Evolutionary conservation across 2,888 invertebrate genomes (phyloP).

Genomic region (Acronicta alni): DNA sequence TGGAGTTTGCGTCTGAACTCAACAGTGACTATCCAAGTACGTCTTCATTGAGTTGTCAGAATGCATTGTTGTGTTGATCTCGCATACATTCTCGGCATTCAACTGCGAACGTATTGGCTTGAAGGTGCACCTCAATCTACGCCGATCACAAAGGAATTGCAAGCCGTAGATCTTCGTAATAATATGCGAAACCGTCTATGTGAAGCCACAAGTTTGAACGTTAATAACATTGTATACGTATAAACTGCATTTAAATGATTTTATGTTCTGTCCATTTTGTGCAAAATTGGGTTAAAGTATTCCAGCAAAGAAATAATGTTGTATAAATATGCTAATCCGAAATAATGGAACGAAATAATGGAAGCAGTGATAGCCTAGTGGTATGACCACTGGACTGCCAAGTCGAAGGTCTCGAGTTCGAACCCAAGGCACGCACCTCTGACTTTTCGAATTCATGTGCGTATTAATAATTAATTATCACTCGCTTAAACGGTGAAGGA

Average conservation of each 20-base stretch:
- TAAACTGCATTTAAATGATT: conserved; percentile 14
- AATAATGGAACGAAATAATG: too few species aligned
- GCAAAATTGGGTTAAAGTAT: neutral
- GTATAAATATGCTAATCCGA: too few species aligned
- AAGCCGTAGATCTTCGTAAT: conserved; percentile 17
- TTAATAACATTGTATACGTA: conserved; percentile 30
- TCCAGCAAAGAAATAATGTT: too few species aligned
- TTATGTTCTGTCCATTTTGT: neutral
- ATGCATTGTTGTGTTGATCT: conserved; percentile 62
- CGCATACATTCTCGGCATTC: conserved; percentile 55
- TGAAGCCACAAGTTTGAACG: neutral
- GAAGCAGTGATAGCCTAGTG: too few species aligned
- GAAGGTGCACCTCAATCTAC: conserved; percentile 35
- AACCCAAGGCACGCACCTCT: too few species aligned
- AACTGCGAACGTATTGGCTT: conserved; percentile 49
- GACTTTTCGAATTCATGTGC: too few species aligned
- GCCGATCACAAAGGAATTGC: conserved; percentile 49
- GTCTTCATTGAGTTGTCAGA: conserved; percentile 57
- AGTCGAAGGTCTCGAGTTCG: too few species aligned
- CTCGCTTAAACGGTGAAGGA: too few species aligned
- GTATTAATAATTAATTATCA: too few species aligned
- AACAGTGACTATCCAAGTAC: conserved; percentile 27
- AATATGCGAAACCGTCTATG: conserved; percentile 27
- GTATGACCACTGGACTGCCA: too few species aligned
- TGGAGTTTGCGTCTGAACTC: conserved; percentile 19